phyloP scores from a whole-genome alignment of 2,113 vertebrate species.

The Myotis yumanensis region DNA sequence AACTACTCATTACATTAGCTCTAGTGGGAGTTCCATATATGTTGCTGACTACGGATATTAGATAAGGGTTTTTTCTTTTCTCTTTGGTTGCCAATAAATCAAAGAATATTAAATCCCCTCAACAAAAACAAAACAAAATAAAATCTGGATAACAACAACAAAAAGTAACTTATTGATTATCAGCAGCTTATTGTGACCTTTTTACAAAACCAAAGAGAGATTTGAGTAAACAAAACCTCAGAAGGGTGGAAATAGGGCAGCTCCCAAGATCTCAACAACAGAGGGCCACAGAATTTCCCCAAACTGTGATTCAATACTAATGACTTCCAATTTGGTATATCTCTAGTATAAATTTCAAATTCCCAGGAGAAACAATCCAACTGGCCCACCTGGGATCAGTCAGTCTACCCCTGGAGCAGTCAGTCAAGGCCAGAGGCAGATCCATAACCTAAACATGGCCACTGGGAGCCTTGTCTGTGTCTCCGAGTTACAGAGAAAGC shows the following conservation, averaged over 20 bases:
- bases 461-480: background rate
- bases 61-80: background rate
- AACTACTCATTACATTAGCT: background rate
- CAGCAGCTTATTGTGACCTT: background rate
- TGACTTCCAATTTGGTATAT: background rate
- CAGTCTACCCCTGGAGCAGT: background rate
- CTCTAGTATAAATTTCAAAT: background rate
- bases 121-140: background rate
- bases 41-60: background rate
- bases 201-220: background rate
- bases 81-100: conserved; percentile 3
- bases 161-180: background rate
- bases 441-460: background rate
- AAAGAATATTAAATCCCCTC: background rate
- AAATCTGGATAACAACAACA: background rate
- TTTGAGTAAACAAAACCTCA: conserved; percentile 4
- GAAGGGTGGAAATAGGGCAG: background rate
- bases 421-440: background rate
- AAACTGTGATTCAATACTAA: background rate
- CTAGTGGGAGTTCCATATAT: background rate
- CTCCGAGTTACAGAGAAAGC: background rate
- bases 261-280: background rate
- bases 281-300: background rate
- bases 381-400: background rate
- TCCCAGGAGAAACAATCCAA: background rate